These are phyloP conservation scores for Falco cherrug DNA, from an alignment of 2,797 vertebrate genomes.

Conservation along the genomic window DNA sequence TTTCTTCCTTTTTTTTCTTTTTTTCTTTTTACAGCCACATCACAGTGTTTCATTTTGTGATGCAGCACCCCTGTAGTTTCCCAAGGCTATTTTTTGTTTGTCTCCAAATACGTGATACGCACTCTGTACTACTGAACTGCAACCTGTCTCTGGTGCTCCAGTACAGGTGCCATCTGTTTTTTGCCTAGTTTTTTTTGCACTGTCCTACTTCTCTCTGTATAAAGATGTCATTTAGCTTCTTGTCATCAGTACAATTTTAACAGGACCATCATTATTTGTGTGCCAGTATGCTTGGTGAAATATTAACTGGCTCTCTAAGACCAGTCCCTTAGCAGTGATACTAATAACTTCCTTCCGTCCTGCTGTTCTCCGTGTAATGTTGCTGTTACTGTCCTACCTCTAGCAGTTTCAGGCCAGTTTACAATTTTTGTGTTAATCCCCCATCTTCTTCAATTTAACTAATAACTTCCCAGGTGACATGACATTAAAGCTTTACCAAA, in stretches of 20 bases:
- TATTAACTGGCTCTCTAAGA: constrained; percentile 4
- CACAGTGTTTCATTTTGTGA: background rate
- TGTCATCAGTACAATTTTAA: background rate
- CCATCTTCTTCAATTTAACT: constrained; percentile 42
- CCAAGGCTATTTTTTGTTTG: background rate
- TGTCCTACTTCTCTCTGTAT: background rate
- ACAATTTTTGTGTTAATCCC: constrained; percentile 22
- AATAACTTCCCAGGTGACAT: constrained; percentile 19
- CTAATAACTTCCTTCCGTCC: constrained; percentile 11
- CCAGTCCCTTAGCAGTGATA: background rate
- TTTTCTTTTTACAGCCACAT: background rate
- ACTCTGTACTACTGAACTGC: background rate
- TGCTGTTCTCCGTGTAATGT: background rate
- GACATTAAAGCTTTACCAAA: background rate
- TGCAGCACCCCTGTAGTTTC: background rate
- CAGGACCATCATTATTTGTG: background rate
- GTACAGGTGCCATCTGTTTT: background rate
- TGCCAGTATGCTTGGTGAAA: background rate
- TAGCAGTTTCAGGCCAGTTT: constrained; percentile 28
- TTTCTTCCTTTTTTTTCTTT: background rate
- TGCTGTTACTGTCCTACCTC: constrained; percentile 7
- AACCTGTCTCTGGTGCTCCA: background rate
- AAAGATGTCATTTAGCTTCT: background rate
- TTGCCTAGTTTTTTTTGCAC: background rate
- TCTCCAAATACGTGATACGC: rapidly evolving